Evolutionary conservation across 2,113 vertebrate genomes (phyloP).

Genomic region (Oplegnathus fasciatus): DNA sequence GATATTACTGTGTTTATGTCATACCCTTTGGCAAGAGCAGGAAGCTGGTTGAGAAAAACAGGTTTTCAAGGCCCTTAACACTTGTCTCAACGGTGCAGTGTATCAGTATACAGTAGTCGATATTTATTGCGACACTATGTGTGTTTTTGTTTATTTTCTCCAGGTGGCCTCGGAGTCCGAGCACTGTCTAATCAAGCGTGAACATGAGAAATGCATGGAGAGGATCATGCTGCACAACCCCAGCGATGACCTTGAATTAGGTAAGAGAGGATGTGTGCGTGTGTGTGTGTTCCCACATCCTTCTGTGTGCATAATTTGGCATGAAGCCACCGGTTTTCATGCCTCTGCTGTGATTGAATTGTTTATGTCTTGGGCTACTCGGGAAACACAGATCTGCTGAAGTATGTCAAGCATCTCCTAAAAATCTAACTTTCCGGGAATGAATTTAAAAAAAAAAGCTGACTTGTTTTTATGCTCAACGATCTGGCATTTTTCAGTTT

Average conservation of each 20-base stretch:
- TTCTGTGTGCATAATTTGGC: conserved; percentile 22
- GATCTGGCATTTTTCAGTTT: conserved; percentile 17
- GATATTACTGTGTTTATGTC: background rate
- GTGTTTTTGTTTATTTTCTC: conserved; percentile 39
- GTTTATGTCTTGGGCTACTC: conserved; percentile 9
- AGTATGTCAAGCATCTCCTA: conserved; percentile 18
- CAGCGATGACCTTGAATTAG: conserved; percentile 67
- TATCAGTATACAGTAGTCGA: background rate
- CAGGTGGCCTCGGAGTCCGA: conserved; percentile 79
- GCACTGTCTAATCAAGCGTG: conserved; percentile 83
- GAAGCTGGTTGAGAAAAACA: background rate
- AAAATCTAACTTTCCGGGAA: background rate
- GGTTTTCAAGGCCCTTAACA: background rate
- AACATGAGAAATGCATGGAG: conserved; percentile 86
- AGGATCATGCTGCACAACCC: conserved; percentile 76
- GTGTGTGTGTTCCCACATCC: conserved; percentile 5
- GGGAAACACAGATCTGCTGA: conserved; percentile 20
- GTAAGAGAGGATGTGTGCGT: conserved; percentile 65
- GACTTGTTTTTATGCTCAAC: conserved; percentile 11
- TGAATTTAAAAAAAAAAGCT: background rate
- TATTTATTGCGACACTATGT: conserved; percentile 9
- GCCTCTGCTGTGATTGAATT: conserved; percentile 21
- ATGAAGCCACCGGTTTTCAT: background rate
- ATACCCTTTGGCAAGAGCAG: background rate
- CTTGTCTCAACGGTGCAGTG: background rate